phyloP scores from a whole-genome alignment of 2,797 vertebrate genomes.

The Graptemys geographica region DNA sequence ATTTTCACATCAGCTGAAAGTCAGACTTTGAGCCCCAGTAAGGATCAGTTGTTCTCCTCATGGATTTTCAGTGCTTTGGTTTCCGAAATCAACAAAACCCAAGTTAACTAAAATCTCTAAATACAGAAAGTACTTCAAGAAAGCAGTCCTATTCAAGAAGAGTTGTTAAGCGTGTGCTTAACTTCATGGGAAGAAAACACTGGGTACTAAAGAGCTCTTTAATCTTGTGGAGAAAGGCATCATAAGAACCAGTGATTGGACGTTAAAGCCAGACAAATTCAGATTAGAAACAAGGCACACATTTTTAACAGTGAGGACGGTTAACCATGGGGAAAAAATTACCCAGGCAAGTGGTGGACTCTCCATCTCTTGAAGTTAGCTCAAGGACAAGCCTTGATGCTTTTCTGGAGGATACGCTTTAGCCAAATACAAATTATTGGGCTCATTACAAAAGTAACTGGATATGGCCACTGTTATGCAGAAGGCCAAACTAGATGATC shows the following conservation, averaged over 20 bases:
- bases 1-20: background rate
- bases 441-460: background rate
- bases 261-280: background rate
- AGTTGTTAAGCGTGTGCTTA: fast-evolving
- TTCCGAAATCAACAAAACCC: background rate
- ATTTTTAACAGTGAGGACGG: background rate
- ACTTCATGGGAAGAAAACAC: background rate
- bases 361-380: background rate
- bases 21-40: background rate
- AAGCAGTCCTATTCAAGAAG: background rate
- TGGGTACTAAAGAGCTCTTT: background rate
- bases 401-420: fast-evolving
- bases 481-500: fast-evolving
- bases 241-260: background rate
- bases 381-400: background rate
- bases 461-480: fast-evolving
- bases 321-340: fast-evolving
- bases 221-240: background rate
- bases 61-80: background rate
- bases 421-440: fast-evolving
- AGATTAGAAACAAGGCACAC: background rate
- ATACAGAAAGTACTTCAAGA: background rate
- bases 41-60: background rate
- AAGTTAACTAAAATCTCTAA: background rate
- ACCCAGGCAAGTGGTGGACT: fast-evolving